Evolutionary conservation across 1,140 invertebrate genomes (phyloP).

Genomic region (Calephelis virginiensis): DNA sequence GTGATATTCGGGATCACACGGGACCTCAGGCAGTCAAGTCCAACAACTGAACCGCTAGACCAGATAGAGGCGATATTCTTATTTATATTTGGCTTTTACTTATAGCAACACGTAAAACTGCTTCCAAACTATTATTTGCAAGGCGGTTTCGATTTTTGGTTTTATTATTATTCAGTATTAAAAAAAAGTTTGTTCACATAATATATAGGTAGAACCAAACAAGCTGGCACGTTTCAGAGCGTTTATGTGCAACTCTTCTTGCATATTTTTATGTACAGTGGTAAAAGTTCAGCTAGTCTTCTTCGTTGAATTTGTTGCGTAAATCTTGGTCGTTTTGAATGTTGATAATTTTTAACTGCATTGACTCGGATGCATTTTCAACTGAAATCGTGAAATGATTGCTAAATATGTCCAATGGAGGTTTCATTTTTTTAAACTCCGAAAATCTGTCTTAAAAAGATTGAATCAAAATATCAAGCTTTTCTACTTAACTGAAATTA

Average conservation of each 20-base stretch:
- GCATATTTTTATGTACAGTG: constrained; percentile 27
- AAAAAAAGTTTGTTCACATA: constrained; percentile 39
- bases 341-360: constrained; percentile 30
- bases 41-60: too few species aligned
- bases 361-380: constrained; percentile 28
- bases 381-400: constrained; percentile 33
- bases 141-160: constrained; percentile 30
- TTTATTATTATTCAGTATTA: constrained; percentile 33
- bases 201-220: constrained; percentile 43
- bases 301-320: constrained; percentile 35
- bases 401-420: constrained; percentile 37
- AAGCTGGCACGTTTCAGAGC: constrained; percentile 42
- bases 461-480: constrained; percentile 44
- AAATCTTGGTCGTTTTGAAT: constrained; percentile 31
- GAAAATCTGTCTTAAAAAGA: constrained; percentile 38
- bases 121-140: constrained; percentile 27
- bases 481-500: constrained; percentile 37
- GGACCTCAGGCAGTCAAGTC: too few species aligned
- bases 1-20: too few species aligned
- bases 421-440: constrained; percentile 36
- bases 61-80: too few species aligned
- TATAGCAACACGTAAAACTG: constrained; percentile 33
- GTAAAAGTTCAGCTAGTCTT: constrained; percentile 33
- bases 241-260: constrained; percentile 41
- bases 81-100: constrained; percentile 37